Base-by-base conservation (phyloP, 2,797 vertebrate species). In the Danionella dracula region DNA sequence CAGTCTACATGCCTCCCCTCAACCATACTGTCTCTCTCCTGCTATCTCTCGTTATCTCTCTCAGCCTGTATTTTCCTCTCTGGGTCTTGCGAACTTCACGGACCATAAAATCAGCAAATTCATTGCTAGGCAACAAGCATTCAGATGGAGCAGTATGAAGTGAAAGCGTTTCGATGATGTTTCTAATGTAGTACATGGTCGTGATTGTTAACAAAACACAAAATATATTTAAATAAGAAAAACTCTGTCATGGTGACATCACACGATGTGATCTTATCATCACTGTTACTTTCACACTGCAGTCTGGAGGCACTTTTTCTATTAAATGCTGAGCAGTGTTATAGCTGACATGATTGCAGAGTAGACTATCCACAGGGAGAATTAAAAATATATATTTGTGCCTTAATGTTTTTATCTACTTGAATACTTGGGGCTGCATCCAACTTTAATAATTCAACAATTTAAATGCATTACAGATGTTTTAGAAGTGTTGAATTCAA, bases 61-160 rank as follows among this genome's bases (percentile, higher is more conserved):
- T 13, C 32, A 63, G 21, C 69, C 32, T 64, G 8, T 66, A 19
- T 70, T 8, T 56, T 16, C 66, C 53, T 60, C 23, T 72, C 37
- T 51, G 50, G 61, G 60, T 66, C 66, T 63, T 71, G 54, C 42
- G 13, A 86, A 83, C 82, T 81, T 86, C 83, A 84, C 80, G 82
- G 82, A 87, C 82, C 84, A 87, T 83, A 86, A 87, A 90, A 88
- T 86, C 84, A 83, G 79, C 82, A 79, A 88, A 84, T 85, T 84
- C 85, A 90, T 91, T 90, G 89, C 88, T 90, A 90, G 89, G 89
- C 88, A 91, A 91, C 88, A 86, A 89, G 84, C 87, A 81, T 83
- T 84, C 79, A 84, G 80, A 83, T 81, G 79, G 78, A 81, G 82
- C 82, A 68, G 78, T 73, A 58, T 60, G 23, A 59, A 68, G 57